A percentile compares a stretch with the other conserved stretches of the same genome.
Evolutionary conservation across 2,113 vertebrate species (phyloP).

Genomic region (Saccopteryx leptura): DNA sequence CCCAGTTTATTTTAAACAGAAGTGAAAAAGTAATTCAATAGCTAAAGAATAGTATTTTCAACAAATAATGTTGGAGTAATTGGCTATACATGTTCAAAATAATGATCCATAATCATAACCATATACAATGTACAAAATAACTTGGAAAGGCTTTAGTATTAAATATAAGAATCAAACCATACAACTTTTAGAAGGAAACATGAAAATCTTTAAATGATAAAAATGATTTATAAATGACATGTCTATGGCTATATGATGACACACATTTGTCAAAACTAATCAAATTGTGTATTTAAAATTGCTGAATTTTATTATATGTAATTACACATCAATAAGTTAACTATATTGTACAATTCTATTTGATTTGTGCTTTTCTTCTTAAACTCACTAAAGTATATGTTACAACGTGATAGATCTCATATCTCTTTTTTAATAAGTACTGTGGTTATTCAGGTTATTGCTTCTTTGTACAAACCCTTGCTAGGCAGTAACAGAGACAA

Average conservation of each 20-base stretch:
- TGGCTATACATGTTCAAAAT: background rate
- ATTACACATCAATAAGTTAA: background rate
- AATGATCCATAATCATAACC: background rate
- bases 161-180: background rate
- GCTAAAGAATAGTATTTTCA: background rate
- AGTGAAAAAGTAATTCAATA: background rate
- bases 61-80: background rate
- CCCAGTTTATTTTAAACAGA: background rate
- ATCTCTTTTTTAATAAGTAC: background rate
- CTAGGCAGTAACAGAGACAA: background rate
- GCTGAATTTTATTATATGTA: background rate
- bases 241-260: background rate
- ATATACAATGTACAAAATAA: background rate
- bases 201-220: background rate
- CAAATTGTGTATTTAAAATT: background rate
- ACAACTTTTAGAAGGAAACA: background rate
- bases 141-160: background rate
- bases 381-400: background rate
- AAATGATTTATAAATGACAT: background rate
- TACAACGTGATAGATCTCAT: background rate
- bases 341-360: background rate
- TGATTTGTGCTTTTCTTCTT: background rate
- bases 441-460: background rate
- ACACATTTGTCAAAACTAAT: background rate
- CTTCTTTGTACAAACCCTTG: background rate